Evolutionary conservation across 1,140 invertebrate genomes (phyloP), one percentile per base, ranked within the genome.

Genomic region (Neotoxoptera formosana): DNA sequence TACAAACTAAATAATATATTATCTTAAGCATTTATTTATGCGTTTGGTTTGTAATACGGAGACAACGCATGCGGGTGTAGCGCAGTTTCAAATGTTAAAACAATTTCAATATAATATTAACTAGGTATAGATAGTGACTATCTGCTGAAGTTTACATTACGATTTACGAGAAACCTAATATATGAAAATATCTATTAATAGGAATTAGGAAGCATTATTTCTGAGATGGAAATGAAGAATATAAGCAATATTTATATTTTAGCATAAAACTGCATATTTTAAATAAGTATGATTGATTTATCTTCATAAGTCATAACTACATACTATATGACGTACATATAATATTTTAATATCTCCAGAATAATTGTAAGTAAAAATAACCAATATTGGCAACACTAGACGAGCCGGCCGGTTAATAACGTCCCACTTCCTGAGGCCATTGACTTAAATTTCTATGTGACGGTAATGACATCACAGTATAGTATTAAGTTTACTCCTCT

Each of bases 341-440:
- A 17, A 51, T 51, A 51, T 51, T 51, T 17, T 51, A 51, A 51
- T 67, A 14, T 67, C 60, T 67, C 11, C 11, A 67, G 30, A 67
- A 67, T 67, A 67, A n/a, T 67, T 67, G 30, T 67, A n/a, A 30
- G 60, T 30, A 81, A 81, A 81, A 34, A 36, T 21, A 81, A 36
- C 41, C 21, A 34, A 51, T 53, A 89, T 89, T 89, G 87, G 87
- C 21, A 89, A 89, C 87, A 89, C 87, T 89, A 89, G 87, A 89
- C 34, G 21, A 89, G 34, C 87, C 48, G 87, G 48, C n/a, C 87
- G 48, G 48, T 36, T 9, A 89, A 89, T 34, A 89, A 53, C 48
- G 21, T 34, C 87, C 87, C n/a, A 89, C 45, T 47, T 21, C 23
- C 25, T 4, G 47, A 48, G 45, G 45, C 86, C 30, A 88, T 88